phyloP scores from a whole-genome alignment of 2,113 vertebrate genomes.

The Catharus fuscescens region DNA sequence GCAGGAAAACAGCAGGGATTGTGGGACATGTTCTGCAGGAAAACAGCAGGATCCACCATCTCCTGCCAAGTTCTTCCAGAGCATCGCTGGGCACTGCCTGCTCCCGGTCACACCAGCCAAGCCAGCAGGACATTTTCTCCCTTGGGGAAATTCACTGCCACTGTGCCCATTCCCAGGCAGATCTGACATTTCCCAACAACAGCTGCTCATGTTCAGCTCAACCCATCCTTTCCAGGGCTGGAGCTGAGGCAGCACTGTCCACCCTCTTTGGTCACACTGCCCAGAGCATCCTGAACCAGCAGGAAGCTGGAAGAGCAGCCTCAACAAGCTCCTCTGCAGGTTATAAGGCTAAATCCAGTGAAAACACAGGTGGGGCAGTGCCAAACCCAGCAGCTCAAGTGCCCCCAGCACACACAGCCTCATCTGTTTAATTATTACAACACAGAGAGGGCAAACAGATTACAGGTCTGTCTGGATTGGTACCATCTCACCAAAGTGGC shows the following conservation, averaged over 20 bases:
- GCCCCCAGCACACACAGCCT: not conserved
- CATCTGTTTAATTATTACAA: not conserved
- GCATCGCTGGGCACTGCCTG: fast-evolving
- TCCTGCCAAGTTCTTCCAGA: not conserved
- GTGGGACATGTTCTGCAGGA: not conserved
- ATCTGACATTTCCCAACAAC: not conserved
- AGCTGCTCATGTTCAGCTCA: fast-evolving
- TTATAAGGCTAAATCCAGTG: not conserved
- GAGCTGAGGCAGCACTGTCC: fast-evolving
- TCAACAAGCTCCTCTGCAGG: not conserved
- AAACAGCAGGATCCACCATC: not conserved
- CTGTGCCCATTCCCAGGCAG: not conserved
- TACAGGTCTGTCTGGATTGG: not conserved
- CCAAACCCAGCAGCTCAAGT: not conserved
- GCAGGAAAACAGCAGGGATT: not conserved
- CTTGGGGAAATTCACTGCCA: not conserved
- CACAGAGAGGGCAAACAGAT: not conserved
- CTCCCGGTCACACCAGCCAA: not conserved
- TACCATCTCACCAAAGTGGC: not conserved
- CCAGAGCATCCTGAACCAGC: not conserved
- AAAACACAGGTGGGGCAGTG: fast-evolving
- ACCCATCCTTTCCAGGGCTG: not conserved
- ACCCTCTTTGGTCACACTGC: not conserved
- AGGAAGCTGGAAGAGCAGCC: not conserved
- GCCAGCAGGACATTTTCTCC: not conserved